Evolutionary conservation across 2,888 invertebrate genomes (phyloP).

Genomic region (Hanleya hanleyi): DNA sequence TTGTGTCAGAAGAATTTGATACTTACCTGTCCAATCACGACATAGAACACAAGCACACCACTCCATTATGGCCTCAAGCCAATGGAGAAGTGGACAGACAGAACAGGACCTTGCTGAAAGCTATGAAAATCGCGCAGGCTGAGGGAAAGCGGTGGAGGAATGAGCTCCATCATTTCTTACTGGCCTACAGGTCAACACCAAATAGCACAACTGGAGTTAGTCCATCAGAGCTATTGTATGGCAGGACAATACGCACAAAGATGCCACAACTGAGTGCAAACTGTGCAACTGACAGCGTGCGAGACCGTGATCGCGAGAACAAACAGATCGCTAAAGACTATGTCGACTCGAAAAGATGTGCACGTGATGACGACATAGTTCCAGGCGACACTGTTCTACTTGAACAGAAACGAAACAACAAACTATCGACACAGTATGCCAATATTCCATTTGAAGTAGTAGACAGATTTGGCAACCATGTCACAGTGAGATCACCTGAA

Average conservation of each 20-base stretch:
- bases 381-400: neutral
- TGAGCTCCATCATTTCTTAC: conserved; percentile 20
- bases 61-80: conserved; percentile 26
- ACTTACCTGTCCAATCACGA: conserved; percentile 3
- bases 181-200: conserved; percentile 29
- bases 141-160: conserved; percentile 19
- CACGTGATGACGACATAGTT: neutral
- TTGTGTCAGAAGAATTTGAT: conserved; percentile 9
- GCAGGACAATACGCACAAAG: conserved; percentile 25
- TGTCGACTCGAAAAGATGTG: conserved; percentile 16
- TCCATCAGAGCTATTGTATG: conserved; percentile 28
- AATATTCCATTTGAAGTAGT: neutral
- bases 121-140: conserved; percentile 23
- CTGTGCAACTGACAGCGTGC: neutral
- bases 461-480: neutral
- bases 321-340: conserved; percentile 20
- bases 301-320: conserved; percentile 9
- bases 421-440: neutral
- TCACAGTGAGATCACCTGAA: neutral
- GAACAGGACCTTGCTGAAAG: conserved; percentile 25
- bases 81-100: conserved; percentile 29
- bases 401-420: neutral
- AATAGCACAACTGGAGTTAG: conserved; percentile 30
- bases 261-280: conserved; percentile 6
- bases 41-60: conserved; percentile 11